These are phyloP conservation scores for Bombus impatiens DNA, from an alignment of 1,140 invertebrate genomes.

Conservation along the genomic window DNA sequence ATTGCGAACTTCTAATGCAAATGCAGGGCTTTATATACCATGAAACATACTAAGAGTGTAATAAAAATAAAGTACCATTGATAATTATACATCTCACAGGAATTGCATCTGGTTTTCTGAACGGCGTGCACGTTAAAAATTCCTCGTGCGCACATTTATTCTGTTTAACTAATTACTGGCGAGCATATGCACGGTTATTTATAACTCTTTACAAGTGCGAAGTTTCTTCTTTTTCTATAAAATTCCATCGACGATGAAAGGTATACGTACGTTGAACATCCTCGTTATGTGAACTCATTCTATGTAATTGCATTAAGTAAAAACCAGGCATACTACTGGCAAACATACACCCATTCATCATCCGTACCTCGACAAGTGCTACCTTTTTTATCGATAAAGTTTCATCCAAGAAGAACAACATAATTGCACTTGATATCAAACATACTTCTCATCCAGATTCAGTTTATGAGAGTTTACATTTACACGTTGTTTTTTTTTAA, in stretches of 20 bases:
- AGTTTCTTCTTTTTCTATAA: not conserved
- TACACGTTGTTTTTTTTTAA: not conserved
- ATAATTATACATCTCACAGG: not conserved
- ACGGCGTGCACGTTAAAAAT: not conserved
- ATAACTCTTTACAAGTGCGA: not conserved
- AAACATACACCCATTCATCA: constrained; percentile 18
- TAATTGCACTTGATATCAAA: constrained; percentile 7
- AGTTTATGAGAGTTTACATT: not conserved
- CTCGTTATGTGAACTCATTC: constrained; percentile 7
- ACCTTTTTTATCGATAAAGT: not conserved
- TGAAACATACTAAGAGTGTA: not conserved
- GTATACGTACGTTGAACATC: not conserved
- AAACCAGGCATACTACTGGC: not conserved
- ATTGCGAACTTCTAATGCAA: not conserved
- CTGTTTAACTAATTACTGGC: not conserved
- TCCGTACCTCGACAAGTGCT: not conserved
- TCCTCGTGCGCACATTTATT: not conserved
- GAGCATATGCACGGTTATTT: not conserved
- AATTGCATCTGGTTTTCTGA: too few species aligned
- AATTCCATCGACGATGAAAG: constrained; percentile 23
- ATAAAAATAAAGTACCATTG: not conserved
- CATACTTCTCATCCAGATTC: not conserved
- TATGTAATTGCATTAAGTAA: constrained; percentile 15
- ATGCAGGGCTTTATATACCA: not conserved
- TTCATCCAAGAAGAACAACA: constrained; percentile 1